Evolutionary conservation across 2,113 vertebrate species (phyloP).

Genomic region (Eleginops maclovinus): DNA sequence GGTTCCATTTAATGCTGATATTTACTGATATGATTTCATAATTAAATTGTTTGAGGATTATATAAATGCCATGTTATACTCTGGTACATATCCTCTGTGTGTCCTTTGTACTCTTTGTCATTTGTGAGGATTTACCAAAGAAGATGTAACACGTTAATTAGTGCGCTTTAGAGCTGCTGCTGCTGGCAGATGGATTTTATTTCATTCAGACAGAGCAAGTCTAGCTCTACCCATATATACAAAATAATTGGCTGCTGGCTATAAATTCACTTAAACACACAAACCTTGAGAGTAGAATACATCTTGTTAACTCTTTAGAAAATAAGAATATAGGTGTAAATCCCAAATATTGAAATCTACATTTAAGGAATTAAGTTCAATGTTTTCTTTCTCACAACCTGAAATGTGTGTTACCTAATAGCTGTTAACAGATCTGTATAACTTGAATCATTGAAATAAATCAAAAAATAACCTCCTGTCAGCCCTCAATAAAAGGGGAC

Average conservation of each 20-base stretch:
- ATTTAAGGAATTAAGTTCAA: neutral
- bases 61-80: constrained; percentile 1
- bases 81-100: neutral
- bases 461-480: neutral
- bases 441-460: neutral
- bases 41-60: neutral
- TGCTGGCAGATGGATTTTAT: neutral
- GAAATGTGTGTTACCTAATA: neutral
- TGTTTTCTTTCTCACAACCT: neutral
- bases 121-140: constrained; percentile 8
- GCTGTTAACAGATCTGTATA: neutral
- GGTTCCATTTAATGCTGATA: constrained; percentile 72
- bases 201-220: neutral
- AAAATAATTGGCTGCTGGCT: neutral
- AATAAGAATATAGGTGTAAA: neutral
- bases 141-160: neutral
- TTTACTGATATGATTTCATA: constrained; percentile 49
- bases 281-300: neutral
- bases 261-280: neutral
- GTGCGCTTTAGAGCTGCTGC: neutral
- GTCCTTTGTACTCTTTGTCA: too few relatives aligned
- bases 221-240: neutral
- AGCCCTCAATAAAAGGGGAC: neutral
- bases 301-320: neutral
- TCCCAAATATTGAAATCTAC: neutral